phyloP scores from a whole-genome alignment of 2,797 vertebrate species.

The Sebastolobus altivelis region DNA sequence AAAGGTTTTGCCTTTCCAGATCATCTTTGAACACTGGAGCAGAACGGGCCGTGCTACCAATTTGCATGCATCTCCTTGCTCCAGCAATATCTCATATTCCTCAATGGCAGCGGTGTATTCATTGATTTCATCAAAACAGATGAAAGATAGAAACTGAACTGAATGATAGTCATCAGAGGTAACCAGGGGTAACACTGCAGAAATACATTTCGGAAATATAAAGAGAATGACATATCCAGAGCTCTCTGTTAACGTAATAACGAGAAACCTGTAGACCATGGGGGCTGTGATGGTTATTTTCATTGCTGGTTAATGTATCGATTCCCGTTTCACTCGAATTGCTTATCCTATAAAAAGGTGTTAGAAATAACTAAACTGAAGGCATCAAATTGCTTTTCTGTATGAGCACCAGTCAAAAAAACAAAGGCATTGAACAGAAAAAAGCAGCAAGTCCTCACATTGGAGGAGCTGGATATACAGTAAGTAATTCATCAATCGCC shows the following conservation, averaged over 20 bases:
- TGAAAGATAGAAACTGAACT: constrained; percentile 21
- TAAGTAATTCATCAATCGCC: constrained; percentile 4
- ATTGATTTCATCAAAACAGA: constrained; percentile 46
- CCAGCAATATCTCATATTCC: constrained; percentile 35
- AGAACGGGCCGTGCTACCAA: constrained; percentile 33
- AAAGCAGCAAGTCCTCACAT: not conserved
- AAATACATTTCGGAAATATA: not conserved
- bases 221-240: not conserved
- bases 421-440: not conserved
- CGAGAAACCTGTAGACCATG: not conserved
- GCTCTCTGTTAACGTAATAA: not conserved
- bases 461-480: not conserved
- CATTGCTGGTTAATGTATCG: not conserved
- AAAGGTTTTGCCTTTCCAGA: constrained; percentile 56
- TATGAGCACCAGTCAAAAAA: not conserved
- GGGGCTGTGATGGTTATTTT: not conserved
- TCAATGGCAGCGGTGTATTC: constrained; percentile 41
- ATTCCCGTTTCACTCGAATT: not conserved
- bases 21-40: constrained; percentile 49
- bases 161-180: constrained; percentile 16
- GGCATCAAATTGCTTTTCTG: not conserved
- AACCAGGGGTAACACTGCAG: constrained; percentile 14
- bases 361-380: not conserved
- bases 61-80: constrained; percentile 54
- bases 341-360: not conserved